Evolutionary conservation across 2,113 vertebrate genomes (phyloP).

Genomic region (Poeciliopsis occidentalis): DNA sequence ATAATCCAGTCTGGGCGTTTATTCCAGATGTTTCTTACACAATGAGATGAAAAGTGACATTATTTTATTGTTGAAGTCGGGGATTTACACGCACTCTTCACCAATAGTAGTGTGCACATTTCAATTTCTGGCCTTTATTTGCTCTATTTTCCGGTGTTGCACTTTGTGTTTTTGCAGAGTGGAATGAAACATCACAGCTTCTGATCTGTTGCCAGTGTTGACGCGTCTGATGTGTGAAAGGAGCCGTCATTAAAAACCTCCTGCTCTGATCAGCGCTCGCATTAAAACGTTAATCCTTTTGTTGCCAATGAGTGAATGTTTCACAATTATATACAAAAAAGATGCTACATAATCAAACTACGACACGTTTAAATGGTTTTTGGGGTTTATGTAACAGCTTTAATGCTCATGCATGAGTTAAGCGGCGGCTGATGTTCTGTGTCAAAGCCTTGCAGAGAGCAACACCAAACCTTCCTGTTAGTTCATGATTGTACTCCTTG

Average conservation of each 20-base stretch:
- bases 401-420: not conserved
- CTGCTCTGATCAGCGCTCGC: not conserved
- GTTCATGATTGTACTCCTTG: constrained; percentile 29
- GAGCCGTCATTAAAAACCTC: constrained; percentile 18
- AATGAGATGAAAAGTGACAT: no score
- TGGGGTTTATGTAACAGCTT: not conserved
- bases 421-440: constrained; percentile 1
- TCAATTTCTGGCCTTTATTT: no score
- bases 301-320: not conserved
- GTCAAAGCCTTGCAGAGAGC: constrained; percentile 17
- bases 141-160: no score
- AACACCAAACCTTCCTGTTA: constrained; percentile 29
- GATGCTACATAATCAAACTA: not conserved
- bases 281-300: not conserved
- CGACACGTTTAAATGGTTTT: not conserved
- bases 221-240: constrained; percentile 42
- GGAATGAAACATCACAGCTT: constrained; percentile 6
- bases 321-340: not conserved
- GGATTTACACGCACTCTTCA: no score
- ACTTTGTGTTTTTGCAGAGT: not conserved
- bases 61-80: no score
- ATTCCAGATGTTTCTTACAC: no score
- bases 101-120: no score
- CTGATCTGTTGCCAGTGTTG: constrained; percentile 10
- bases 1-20: no score